phyloP scores from a whole-genome alignment of 2,113 vertebrate species.

The Irena cyanogastra region DNA sequence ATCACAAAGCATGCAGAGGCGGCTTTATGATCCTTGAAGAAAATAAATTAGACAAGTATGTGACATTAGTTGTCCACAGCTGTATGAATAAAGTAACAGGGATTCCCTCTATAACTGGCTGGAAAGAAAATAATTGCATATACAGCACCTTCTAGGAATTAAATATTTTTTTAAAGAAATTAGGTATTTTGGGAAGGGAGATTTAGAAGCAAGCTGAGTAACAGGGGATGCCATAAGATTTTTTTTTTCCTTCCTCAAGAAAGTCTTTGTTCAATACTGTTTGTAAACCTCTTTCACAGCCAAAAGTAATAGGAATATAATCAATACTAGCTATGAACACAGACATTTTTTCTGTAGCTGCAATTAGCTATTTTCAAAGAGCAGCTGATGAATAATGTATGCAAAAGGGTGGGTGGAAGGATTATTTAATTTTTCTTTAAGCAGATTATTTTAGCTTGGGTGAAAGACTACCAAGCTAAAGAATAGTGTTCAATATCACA shows the following conservation, averaged over 20 bases:
- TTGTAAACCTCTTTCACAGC: neutral
- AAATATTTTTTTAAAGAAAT: neutral
- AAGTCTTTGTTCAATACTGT: neutral
- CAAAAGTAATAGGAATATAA: conserved; percentile 21
- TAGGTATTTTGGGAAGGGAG: neutral
- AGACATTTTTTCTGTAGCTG: conserved; percentile 31
- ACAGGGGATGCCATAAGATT: neutral
- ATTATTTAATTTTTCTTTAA: conserved; percentile 45
- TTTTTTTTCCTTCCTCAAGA: neutral
- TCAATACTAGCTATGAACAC: conserved; percentile 51
- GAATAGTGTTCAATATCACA: conserved; percentile 31
- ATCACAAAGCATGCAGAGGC: neutral
- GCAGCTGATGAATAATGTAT: conserved; percentile 40
- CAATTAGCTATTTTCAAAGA: conserved; percentile 59
- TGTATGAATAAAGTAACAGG: neutral
- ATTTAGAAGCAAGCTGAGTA: neutral
- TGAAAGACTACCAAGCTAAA: conserved; percentile 23
- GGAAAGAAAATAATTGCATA: neutral
- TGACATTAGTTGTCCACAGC: neutral
- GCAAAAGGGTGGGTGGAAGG: neutral
- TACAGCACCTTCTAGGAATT: neutral
- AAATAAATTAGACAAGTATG: neutral
- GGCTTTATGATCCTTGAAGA: neutral
- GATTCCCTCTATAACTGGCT: neutral
- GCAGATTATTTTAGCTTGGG: conserved; percentile 47